Evolutionary conservation across 2,888 invertebrate genomes (phyloP).

Genomic region (Hanleya hanleyi): DNA sequence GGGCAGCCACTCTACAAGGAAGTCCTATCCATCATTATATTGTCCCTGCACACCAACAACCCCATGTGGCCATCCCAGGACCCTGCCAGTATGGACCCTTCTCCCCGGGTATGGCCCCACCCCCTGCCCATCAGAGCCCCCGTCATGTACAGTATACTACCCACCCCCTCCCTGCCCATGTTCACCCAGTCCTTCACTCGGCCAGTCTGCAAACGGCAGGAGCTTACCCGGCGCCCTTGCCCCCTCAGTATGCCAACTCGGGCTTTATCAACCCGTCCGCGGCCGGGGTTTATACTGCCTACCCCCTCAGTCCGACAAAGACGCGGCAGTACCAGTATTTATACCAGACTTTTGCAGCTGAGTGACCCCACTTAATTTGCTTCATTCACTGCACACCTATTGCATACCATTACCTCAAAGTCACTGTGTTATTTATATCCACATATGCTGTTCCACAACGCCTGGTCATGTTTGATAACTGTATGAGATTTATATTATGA

Average conservation of each 20-base stretch:
- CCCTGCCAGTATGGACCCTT: conserved; percentile 65
- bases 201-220: conserved; percentile 50
- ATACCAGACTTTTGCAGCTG: conserved; percentile 82
- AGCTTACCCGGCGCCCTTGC: conserved; percentile 29
- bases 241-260: conserved; percentile 79
- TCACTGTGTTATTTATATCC: too few species aligned
- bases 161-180: conserved; percentile 86
- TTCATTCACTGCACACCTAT: too few species aligned
- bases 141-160: conserved; percentile 78
- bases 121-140: conserved; percentile 85
- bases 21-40: conserved; percentile 70
- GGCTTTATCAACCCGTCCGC: conserved; percentile 77
- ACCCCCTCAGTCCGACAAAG: conserved; percentile 82
- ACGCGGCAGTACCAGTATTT: conserved; percentile 80
- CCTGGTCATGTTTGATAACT: too few species aligned
- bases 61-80: conserved; percentile 53
- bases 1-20: conserved; percentile 72
- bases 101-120: conserved; percentile 79
- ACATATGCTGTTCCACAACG: too few species aligned
- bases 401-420: too few species aligned
- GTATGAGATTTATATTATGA: too few species aligned
- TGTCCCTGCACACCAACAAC: conserved; percentile 70
- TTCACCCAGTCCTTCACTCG: conserved; percentile 72
- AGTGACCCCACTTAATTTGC: background rate
- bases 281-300: conserved; percentile 79